phyloP scores from a whole-genome alignment of 2,888 invertebrate species.

The Chorisops tibialis region DNA sequence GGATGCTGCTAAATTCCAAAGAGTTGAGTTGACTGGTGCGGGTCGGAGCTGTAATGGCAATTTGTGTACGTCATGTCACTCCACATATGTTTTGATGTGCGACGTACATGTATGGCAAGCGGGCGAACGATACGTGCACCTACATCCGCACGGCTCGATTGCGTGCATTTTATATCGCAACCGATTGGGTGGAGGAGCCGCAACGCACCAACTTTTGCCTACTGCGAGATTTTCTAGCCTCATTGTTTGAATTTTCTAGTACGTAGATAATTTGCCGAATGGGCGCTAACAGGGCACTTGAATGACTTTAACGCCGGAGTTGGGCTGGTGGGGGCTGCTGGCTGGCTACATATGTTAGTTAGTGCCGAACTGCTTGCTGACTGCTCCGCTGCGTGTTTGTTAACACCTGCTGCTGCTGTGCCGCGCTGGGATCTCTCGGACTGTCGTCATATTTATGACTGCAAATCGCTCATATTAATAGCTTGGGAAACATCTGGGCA shows the following conservation, averaged over 20 bases:
- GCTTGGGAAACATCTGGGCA: constrained; percentile 25
- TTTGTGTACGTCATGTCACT: constrained; percentile 22
- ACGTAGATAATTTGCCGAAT: constrained; percentile 16
- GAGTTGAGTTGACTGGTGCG: constrained; percentile 15
- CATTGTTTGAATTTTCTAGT: constrained; percentile 3
- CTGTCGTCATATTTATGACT: constrained; percentile 24
- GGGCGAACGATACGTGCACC: neutral
- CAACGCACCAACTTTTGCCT: neutral
- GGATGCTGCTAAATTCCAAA: constrained; percentile 12
- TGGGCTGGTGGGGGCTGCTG: neutral
- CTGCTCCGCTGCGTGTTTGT: constrained; percentile 7
- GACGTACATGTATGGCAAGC: neutral
- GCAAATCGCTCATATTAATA: constrained; percentile 16
- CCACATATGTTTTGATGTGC: constrained; percentile 9
- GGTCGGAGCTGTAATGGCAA: constrained; percentile 12
- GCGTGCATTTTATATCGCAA: too few species aligned
- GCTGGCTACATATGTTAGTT: neutral
- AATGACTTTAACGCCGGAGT: neutral
- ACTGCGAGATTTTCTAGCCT: neutral
- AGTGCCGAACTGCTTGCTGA: neutral
- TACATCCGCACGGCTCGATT: too few species aligned
- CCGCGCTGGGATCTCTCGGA: too few species aligned
- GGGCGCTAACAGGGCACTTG: constrained; percentile 21
- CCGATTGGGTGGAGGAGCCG: too few species aligned
- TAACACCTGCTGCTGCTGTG: constrained; percentile 16